Percentiles rank a stretch among this genome's conserved stretches.
Conservation (phyloP, 2,797 vertebrate species). For the Spatula clypeata region DNA sequence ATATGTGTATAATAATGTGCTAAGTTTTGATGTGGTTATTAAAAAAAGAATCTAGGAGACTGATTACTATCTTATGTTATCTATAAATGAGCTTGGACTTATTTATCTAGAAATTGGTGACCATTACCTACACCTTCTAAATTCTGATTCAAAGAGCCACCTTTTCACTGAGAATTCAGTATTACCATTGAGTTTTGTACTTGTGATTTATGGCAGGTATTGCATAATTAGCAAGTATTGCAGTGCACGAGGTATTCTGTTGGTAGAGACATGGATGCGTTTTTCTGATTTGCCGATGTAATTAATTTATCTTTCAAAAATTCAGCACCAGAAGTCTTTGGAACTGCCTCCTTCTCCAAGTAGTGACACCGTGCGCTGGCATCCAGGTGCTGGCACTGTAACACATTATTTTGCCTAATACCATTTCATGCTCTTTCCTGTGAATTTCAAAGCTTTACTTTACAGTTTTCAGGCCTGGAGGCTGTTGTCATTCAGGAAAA, state of each 20-base stretch:
- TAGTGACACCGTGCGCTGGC: neutral
- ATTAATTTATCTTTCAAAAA: neutral
- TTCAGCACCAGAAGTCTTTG: neutral
- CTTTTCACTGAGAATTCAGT: neutral
- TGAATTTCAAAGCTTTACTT: conserved; percentile 10
- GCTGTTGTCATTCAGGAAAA: neutral
- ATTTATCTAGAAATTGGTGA: neutral
- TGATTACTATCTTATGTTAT: neutral
- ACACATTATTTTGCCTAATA: neutral
- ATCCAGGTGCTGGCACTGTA: neutral
- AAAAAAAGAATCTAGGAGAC: neutral
- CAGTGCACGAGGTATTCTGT: neutral
- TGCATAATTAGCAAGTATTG: neutral
- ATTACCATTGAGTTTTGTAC: neutral
- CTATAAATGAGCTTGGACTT: neutral
- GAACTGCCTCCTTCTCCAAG: neutral
- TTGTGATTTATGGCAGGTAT: neutral
- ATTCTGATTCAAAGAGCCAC: neutral
- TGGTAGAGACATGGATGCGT: neutral
- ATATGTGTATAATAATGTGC: neutral
- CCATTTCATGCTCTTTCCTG: neutral
- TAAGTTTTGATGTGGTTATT: neutral
- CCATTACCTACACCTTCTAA: neutral
- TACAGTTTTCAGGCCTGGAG: neutral
- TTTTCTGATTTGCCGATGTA: conserved; percentile 16